Conservation (phyloP, 1,140 invertebrate genomes). For the honey bee (Apis mellifera) region Amel_HAv3.1 CM009935.2:4602001-4602500, state of each 20-base stretch:
- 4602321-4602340: no score
- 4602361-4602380: no score
- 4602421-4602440: neutral
- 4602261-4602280: neutral
- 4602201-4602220: neutral
- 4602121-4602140: neutral
- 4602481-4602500: neutral
- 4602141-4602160: conserved; percentile 13
- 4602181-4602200: neutral
- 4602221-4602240: neutral
- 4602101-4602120: conserved; percentile 22
- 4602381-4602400: no score
- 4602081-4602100: neutral
- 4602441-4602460: neutral
- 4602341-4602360: no score
- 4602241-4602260: neutral
- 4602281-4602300: neutral
- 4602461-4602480: neutral
- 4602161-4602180: neutral
- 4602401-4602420: rapidly evolving
- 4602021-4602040: conserved; percentile 24
- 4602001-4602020: neutral
- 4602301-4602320: neutral
- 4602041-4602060: conserved; percentile 11
- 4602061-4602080: neutral